Conservation (phyloP, 92 coral and sea anemone species). For the Epizoanthus rinbou region DNA sequence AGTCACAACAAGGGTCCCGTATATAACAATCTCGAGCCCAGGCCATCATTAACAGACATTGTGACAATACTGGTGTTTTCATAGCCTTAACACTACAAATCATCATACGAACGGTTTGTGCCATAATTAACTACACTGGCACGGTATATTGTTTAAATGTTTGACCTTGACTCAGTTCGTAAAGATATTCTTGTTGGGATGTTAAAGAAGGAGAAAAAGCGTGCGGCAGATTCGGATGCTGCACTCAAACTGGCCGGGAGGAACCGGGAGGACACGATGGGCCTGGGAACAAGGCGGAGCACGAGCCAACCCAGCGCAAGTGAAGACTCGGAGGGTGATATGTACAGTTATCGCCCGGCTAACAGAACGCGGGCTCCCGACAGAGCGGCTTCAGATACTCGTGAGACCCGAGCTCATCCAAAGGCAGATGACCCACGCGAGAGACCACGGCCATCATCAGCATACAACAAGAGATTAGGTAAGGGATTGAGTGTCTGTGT, state of each 20-base stretch:
- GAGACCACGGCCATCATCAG: constrained; percentile 60
- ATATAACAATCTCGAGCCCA: too few relatives aligned
- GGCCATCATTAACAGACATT: not conserved
- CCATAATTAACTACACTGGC: too few relatives aligned
- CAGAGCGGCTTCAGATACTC: constrained; percentile 57
- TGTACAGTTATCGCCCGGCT: constrained; percentile 9
- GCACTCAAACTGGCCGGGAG: constrained; percentile 49
- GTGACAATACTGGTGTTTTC: too few relatives aligned
- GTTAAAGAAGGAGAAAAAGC: constrained; percentile 93
- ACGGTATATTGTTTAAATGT: too few relatives aligned
- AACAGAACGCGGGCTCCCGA: constrained; percentile 55
- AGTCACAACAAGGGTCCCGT: too few relatives aligned
- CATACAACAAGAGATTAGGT: constrained; percentile 81
- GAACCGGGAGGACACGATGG: not conserved
- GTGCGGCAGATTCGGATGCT: constrained; percentile 62
- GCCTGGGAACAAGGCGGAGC: constrained; percentile 49
- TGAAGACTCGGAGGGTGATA: constrained; percentile 64
- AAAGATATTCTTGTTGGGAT: constrained; percentile 93
- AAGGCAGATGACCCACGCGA: constrained; percentile 51
- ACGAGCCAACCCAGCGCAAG: constrained; percentile 62
- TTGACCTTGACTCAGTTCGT: constrained; percentile 17
- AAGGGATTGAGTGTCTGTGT: constrained; percentile 7
- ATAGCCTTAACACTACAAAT: too few relatives aligned
- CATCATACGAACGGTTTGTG: too few relatives aligned
- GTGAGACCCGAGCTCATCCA: constrained; percentile 59